Conservation (phyloP, 1,140 invertebrate species). For the Hydropsyche tenuis region DNA sequence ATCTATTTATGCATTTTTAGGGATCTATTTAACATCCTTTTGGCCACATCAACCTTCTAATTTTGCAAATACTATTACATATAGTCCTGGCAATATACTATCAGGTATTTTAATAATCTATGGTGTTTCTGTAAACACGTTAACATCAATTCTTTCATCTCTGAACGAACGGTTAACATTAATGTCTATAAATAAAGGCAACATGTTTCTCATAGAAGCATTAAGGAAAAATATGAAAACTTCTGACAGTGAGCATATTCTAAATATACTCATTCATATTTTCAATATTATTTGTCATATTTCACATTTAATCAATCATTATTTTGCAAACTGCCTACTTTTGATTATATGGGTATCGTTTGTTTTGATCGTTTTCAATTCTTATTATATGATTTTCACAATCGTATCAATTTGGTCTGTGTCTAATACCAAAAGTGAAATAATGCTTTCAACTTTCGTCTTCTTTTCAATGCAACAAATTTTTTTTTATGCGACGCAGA, state of each 20-base stretch:
- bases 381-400: neutral
- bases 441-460: too few species aligned
- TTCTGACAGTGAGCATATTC: too few species aligned
- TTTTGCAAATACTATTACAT: neutral
- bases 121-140: neutral
- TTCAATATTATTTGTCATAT: neutral
- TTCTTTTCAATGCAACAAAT: too few species aligned
- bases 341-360: neutral
- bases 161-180: too few species aligned
- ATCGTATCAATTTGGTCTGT: too few species aligned
- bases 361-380: neutral
- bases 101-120: neutral
- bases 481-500: too few species aligned
- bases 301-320: neutral
- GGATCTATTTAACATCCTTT: neutral
- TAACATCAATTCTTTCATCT: neutral
- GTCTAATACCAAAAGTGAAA: too few species aligned
- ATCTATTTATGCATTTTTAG: too few species aligned
- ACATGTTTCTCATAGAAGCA: too few species aligned
- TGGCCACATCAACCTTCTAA: neutral
- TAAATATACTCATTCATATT: neutral
- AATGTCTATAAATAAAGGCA: too few species aligned
- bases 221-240: too few species aligned
- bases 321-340: neutral
- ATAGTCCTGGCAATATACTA: neutral